Evolutionary conservation across 2,113 vertebrate species (phyloP).

Genomic region (Tauraco erythrolophus): DNA sequence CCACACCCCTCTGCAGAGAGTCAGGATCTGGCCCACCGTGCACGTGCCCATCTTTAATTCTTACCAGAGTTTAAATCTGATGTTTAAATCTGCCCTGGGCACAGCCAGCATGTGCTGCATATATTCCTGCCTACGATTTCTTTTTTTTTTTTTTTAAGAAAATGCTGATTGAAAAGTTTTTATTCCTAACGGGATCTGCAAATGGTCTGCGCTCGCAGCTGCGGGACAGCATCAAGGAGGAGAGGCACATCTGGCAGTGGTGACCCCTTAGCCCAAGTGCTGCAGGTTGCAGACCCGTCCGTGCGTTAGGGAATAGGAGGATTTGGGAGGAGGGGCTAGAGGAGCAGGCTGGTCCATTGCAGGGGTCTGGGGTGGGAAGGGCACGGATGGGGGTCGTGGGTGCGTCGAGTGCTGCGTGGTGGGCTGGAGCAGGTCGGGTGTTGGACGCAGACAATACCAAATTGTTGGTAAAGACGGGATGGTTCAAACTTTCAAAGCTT

Average conservation of each 20-base stretch:
- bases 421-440: not conserved
- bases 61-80: fast-evolving
- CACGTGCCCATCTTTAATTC: not conserved
- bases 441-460: not conserved
- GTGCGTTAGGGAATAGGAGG: not conserved
- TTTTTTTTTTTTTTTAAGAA: not conserved
- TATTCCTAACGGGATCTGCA: not conserved
- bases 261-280: not conserved
- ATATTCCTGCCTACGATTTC: not conserved
- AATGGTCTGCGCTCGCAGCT: fast-evolving
- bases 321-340: not conserved
- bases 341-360: not conserved
- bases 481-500: not conserved
- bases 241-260: not conserved
- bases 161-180: not conserved
- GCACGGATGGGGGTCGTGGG: not conserved
- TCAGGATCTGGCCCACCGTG: not conserved
- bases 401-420: fast-evolving
- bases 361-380: not conserved
- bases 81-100: not conserved
- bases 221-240: not conserved
- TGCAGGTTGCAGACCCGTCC: not conserved
- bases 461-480: not conserved
- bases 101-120: not conserved
- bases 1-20: not conserved